A percentile compares a stretch with the other conserved stretches of the same genome.
Evolutionary conservation across 2,113 vertebrate genomes (phyloP).

Genomic region (Chelonoidis abingdonii): DNA sequence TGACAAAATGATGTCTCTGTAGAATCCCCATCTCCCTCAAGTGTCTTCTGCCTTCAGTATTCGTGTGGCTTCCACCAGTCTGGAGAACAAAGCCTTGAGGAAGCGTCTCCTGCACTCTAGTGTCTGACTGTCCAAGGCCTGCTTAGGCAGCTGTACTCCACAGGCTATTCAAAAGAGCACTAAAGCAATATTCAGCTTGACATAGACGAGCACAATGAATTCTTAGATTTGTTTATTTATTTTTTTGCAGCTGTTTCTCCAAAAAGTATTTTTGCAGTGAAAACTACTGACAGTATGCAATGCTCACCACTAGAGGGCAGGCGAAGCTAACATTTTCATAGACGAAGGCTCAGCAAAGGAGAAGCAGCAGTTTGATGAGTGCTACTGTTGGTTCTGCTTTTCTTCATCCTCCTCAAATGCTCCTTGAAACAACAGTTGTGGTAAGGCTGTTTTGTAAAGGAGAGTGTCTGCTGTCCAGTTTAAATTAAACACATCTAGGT

Average conservation of each 20-base stretch:
- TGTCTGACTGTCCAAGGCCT: not conserved
- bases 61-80: accelerated
- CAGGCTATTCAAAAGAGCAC: not conserved
- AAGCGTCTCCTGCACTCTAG: not conserved
- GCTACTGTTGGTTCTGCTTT: not conserved
- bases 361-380: not conserved
- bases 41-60: not conserved
- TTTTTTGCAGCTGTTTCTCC: not conserved
- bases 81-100: not conserved
- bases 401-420: not conserved
- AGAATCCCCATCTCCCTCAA: too few relatives aligned
- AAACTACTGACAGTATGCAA: conserved; percentile 62
- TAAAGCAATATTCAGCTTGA: not conserved
- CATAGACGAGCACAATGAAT: not conserved
- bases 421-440: not conserved
- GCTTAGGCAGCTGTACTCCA: not conserved
- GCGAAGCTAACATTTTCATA: conserved; percentile 72
- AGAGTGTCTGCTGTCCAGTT: not conserved
- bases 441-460: not conserved
- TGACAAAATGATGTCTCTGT: accelerated
- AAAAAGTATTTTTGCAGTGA: not conserved
- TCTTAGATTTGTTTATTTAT: not conserved
- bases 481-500: conserved; percentile 37
- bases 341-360: conserved; percentile 5
- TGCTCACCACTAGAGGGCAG: conserved; percentile 80